Percentiles rank a stretch among this genome's conserved stretches.
phyloP scores from a whole-genome alignment of 1,140 invertebrate genomes.

The Cheumatopsyche charites region DNA sequence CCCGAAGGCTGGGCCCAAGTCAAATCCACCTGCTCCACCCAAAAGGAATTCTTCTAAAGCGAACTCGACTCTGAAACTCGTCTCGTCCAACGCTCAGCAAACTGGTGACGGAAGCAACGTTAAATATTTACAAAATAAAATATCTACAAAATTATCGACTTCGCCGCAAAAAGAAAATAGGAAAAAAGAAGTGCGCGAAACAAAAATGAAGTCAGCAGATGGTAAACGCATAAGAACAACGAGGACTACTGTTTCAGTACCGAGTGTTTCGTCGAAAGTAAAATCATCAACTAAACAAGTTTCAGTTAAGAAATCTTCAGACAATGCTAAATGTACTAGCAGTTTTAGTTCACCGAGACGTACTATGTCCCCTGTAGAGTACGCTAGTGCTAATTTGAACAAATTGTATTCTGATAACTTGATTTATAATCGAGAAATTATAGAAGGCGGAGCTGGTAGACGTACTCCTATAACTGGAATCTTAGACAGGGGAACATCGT shows the following conservation, averaged over 20 bases:
- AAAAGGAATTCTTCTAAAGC: conserved; percentile 74
- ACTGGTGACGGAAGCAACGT: conserved; percentile 59
- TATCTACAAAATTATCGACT: conserved; percentile 62
- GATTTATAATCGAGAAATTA: conserved; percentile 51
- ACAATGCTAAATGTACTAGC: conserved; percentile 52
- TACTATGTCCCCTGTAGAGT: conserved; percentile 57
- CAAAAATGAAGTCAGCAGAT: conserved; percentile 47
- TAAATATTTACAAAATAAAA: conserved; percentile 64
- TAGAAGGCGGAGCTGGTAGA: conserved; percentile 60
- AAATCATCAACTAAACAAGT: conserved; percentile 37
- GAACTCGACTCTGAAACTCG: conserved; percentile 71
- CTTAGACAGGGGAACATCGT: conserved; percentile 57
- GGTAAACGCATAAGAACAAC: conserved; percentile 50
- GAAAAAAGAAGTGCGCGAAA: conserved; percentile 49
- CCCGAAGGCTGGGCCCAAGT: conserved; percentile 43
- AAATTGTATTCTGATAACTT: conserved; percentile 48
- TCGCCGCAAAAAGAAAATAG: conserved; percentile 58
- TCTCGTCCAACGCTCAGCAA: conserved; percentile 57
- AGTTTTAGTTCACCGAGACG: conserved; percentile 59
- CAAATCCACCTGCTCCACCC: conserved; percentile 69
- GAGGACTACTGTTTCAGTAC: conserved; percentile 55
- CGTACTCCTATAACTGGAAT: conserved; percentile 59
- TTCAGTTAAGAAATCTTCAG: conserved; percentile 48
- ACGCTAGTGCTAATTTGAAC: conserved; percentile 51
- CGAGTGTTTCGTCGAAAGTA: conserved; percentile 49